Base-by-base conservation (phyloP, 2,888 invertebrate species). In the Acrobasis suavella region DNA sequence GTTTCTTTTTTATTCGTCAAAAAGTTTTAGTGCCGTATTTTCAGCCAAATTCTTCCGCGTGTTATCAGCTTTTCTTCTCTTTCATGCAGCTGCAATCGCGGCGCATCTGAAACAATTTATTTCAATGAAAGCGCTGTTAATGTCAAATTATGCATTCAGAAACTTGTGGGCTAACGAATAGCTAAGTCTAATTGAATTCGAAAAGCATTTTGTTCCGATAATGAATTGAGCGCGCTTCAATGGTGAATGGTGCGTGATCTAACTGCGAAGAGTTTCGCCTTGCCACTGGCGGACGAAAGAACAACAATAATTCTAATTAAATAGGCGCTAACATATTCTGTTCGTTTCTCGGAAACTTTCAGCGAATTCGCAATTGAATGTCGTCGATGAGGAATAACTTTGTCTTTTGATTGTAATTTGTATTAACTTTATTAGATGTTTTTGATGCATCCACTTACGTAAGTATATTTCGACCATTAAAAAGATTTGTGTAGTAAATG, bases 291-390 rank as follows among this genome's bases (percentile, higher is more conserved):
- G 68, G 74, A 74, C 69, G 66, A 73, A 79, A 78, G 75, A 76
- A 80, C 78, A 81, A 82, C 81, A 83, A 82, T 80, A 81, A 77
- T 74, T 78, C 71, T 80, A 84, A 85, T 83, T 82, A 82, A 79
- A 76, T 72, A 73, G 72, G 78, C 75, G 72, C 70, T 71, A 75
- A 65, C 65, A 65, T 65, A 67, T 69, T 64, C 59, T 50, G 46
- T 38, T 58, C 63, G 63, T 56, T 62, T 58, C 63, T 56, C 50
- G 50, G 51, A 52, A 62, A 65, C 62, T 66, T 52, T 32, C 8
- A 46, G 61, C 63, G 61, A 60, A 65, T 61, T 64, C 32, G 62
- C 62, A 55, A 58, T 65, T 61, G 62, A 62, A 50, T 62, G 62
- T 62, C 55, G 62, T 67, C 62, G 70, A 71, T 68, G 69, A 76